Evolutionary conservation across 2,113 vertebrate species (phyloP).

Genomic region (cattle (Bos taurus)): DNA sequence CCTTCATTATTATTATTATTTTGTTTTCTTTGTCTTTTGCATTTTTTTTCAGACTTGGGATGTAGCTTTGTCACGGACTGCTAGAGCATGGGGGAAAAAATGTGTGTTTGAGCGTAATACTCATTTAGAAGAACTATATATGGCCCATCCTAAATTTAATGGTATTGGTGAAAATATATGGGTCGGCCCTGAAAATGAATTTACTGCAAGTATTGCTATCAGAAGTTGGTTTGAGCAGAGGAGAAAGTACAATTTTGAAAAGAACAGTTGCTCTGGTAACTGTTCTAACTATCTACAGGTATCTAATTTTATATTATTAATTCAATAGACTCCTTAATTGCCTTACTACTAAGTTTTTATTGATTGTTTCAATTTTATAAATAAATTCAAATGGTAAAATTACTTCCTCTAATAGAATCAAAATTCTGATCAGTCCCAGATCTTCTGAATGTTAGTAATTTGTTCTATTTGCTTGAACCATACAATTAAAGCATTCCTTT

Average conservation of each 20-base stretch:
- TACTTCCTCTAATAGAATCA: background rate
- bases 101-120: conserved; percentile 72
- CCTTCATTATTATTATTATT: background rate
- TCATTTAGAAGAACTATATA: conserved; percentile 58
- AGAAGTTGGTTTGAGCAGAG: conserved; percentile 73
- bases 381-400: conserved; percentile 12
- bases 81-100: conserved; percentile 80
- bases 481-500: background rate
- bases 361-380: conserved; percentile 25
- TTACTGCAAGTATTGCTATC: conserved; percentile 73
- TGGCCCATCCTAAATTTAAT: conserved; percentile 74
- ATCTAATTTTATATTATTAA: conserved; percentile 45
- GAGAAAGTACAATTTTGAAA: conserved; percentile 68
- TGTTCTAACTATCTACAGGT: conserved; percentile 83
- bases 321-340: background rate
- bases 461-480: background rate
- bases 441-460: background rate
- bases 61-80: conserved; percentile 78
- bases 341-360: background rate
- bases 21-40: conserved; percentile 2
- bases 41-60: conserved; percentile 81
- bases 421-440: background rate
- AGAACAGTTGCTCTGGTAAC: background rate
- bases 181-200: conserved; percentile 71
- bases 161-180: conserved; percentile 82